Conservation (phyloP, 2,113 vertebrate species). For the Microtus richardsoni region DNA sequence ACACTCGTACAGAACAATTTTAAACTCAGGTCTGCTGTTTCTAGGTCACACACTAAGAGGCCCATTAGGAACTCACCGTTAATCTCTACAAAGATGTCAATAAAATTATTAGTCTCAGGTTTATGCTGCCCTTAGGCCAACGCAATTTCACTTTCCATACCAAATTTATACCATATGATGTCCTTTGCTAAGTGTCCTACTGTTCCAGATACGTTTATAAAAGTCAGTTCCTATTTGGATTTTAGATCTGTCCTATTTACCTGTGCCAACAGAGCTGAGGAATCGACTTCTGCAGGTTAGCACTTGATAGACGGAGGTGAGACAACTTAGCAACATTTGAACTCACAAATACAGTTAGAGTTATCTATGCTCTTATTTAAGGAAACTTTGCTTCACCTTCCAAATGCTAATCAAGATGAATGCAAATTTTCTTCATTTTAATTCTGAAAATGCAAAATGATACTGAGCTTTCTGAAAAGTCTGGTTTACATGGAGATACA, state of each 20-base stretch:
- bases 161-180: conserved; percentile 60
- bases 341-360: conserved; percentile 50
- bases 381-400: neutral
- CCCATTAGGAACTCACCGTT: neutral
- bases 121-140: conserved; percentile 40
- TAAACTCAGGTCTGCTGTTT: conserved; percentile 35
- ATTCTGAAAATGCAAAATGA: conserved; percentile 10
- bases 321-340: conserved; percentile 32
- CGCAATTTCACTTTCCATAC: conserved; percentile 17
- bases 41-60: neutral
- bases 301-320: neutral
- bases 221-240: neutral
- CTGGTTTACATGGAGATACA: neutral
- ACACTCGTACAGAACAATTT: conserved; percentile 60
- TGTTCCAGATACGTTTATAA: conserved; percentile 65
- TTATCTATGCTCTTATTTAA: neutral
- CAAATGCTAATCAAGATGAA: neutral
- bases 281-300: conserved; percentile 40
- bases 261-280: neutral
- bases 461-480: neutral
- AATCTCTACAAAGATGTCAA: neutral
- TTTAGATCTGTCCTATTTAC: conserved; percentile 13
- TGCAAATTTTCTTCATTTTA: neutral
- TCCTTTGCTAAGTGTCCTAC: conserved; percentile 58
- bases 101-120: conserved; percentile 58